phyloP scores from a whole-genome alignment of 2,888 invertebrate species.

The Ophonus ardosiacus region DNA sequence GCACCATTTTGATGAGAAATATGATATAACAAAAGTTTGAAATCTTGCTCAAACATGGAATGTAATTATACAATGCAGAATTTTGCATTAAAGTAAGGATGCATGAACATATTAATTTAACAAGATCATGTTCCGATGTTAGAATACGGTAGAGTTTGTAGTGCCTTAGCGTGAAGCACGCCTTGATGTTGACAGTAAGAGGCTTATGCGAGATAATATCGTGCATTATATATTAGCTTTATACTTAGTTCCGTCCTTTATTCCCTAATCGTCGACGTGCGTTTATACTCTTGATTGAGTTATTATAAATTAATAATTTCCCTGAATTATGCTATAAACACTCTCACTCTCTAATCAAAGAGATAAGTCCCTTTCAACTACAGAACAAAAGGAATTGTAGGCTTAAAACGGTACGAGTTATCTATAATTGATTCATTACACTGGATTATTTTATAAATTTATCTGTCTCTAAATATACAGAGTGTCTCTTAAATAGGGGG shows the following conservation, averaged over 20 bases:
- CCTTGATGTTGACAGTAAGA: slow-evolving; percentile 11
- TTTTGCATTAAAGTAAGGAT: neutral
- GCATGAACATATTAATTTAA: slow-evolving; percentile 5
- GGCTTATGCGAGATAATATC: slow-evolving; percentile 26
- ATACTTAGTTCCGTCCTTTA: slow-evolving; percentile 4
- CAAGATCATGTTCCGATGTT: neutral
- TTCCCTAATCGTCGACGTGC: neutral
- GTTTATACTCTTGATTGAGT: neutral
- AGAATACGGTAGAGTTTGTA: neutral
- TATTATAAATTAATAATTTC: neutral
- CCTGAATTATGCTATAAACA: neutral
- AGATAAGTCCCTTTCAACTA: neutral
- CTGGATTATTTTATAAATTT: too few species aligned
- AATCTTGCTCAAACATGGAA: neutral
- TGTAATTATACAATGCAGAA: neutral
- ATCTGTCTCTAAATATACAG: too few species aligned
- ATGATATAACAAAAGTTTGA: too few species aligned
- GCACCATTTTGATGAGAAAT: too few species aligned
- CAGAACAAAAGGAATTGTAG: neutral
- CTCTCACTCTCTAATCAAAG: neutral
- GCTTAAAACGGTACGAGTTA: too few species aligned
- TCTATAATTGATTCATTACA: too few species aligned
- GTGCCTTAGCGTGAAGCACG: neutral
- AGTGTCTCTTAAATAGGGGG: too few species aligned
- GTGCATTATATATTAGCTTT: slow-evolving; percentile 33